Conservation (phyloP, 2,888 invertebrate genomes). For the Exocentrus adspersus region DNA sequence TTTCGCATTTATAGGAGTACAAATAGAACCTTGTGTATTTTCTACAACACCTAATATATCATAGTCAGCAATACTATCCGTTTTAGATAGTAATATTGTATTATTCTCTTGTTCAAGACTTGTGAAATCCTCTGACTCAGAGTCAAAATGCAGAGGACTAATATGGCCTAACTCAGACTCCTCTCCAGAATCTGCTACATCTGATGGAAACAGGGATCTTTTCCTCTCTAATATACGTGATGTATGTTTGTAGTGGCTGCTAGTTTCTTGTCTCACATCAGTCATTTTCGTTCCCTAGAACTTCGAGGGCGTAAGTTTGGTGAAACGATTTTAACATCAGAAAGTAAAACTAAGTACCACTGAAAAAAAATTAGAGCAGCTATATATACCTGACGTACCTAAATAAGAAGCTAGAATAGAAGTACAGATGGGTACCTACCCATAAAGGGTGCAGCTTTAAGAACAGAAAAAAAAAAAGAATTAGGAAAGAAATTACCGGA, state of each 20-base stretch:
- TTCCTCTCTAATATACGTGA: constrained; percentile 72
- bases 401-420: no score
- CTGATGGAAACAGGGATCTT: constrained; percentile 70
- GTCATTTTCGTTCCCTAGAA: constrained; percentile 20
- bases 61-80: constrained; percentile 40
- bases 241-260: constrained; percentile 59
- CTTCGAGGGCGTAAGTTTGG: constrained; percentile 2
- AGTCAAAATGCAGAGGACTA: constrained; percentile 65
- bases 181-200: constrained; percentile 44
- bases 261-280: constrained; percentile 4
- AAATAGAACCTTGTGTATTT: constrained; percentile 22
- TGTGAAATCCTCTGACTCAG: constrained; percentile 37
- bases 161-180: constrained; percentile 71
- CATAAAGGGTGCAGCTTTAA: no score
- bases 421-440: no score
- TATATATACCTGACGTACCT: no score
- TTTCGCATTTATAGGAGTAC: constrained; percentile 38
- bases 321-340: no score
- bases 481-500: no score
- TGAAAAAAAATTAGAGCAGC: no score
- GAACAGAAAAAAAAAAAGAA: no score
- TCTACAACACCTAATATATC: constrained; percentile 46
- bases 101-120: constrained; percentile 23
- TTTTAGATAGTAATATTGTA: constrained; percentile 17
- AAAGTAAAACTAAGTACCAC: no score